These are phyloP conservation scores for Parauchenoglanis punctatus DNA, from an alignment of 2,797 vertebrate genomes.

Conservation along the genomic window DNA sequence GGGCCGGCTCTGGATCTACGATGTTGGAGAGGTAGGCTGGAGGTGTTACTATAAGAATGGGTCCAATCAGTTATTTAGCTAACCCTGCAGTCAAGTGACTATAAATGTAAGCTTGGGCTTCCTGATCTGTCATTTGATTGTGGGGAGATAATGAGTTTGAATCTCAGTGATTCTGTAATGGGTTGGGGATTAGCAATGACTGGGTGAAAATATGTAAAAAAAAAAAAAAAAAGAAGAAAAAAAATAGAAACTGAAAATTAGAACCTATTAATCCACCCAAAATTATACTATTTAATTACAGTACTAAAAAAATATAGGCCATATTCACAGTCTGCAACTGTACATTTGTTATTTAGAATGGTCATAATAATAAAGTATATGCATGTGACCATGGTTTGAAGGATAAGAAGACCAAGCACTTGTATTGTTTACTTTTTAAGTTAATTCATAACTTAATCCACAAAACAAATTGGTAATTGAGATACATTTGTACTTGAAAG, in stretches of 20 bases:
- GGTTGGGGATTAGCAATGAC: neutral
- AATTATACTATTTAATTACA: neutral
- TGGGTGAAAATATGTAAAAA: neutral
- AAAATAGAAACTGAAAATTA: neutral
- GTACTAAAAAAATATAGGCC: neutral
- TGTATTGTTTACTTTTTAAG: neutral
- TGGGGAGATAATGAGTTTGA: neutral
- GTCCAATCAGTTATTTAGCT: neutral
- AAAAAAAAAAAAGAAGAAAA: too few species aligned
- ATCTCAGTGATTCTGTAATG: neutral
- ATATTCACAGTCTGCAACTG: neutral
- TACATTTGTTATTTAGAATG: neutral
- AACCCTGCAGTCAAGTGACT: neutral
- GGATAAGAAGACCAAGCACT: neutral
- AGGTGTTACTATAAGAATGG: neutral
- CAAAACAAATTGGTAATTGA: neutral
- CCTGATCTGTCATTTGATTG: neutral
- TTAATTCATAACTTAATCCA: neutral
- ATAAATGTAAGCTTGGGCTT: neutral
- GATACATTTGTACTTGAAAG: neutral
- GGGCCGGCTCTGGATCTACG: constrained; percentile 95
- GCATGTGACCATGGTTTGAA: neutral
- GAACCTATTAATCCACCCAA: neutral
- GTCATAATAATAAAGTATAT: too few species aligned
- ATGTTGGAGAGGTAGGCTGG: constrained; percentile 90